phyloP scores from a whole-genome alignment of 1,140 invertebrate genomes.

The Paramacrobiotus metropolitanus region DNA sequence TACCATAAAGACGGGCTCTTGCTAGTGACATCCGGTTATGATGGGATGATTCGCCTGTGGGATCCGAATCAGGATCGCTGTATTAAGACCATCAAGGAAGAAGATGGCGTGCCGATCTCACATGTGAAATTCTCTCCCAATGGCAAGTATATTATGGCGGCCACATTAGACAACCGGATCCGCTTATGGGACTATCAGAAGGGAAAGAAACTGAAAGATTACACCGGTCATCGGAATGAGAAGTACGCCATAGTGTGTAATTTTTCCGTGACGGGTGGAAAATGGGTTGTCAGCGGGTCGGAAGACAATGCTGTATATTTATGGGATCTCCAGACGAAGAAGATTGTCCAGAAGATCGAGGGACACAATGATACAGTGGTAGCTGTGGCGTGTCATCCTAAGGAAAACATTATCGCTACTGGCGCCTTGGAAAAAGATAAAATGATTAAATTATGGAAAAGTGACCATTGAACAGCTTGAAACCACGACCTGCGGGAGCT shows the following conservation, averaged over 20 bases:
- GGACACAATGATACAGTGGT: slow-evolving; percentile 93
- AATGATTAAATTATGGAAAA: slow-evolving; percentile 97
- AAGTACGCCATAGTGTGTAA: slow-evolving; percentile 99
- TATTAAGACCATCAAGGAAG: slow-evolving; percentile 74
- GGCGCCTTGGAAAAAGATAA: slow-evolving; percentile 95
- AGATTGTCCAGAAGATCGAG: slow-evolving; percentile 88
- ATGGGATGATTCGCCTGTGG: slow-evolving; percentile 81
- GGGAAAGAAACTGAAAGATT: slow-evolving; percentile 76
- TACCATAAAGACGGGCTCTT: slow-evolving; percentile 95
- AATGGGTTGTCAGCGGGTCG: slow-evolving; percentile 99
- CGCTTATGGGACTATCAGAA: slow-evolving; percentile 95
- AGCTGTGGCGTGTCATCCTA: slow-evolving; percentile 93
- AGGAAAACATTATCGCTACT: slow-evolving; percentile 95
- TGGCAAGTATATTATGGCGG: slow-evolving; percentile 94
- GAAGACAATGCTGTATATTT: slow-evolving; percentile 98
- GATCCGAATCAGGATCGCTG: slow-evolving; percentile 97
- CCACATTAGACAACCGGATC: slow-evolving; percentile 70
- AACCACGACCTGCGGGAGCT: too few species aligned
- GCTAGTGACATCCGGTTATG: slow-evolving; percentile 95
- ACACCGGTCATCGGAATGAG: slow-evolving; percentile 92
- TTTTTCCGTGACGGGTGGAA: slow-evolving; percentile 97
- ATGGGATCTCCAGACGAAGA: slow-evolving; percentile 98
- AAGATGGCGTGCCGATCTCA: slow-evolving; percentile 85
- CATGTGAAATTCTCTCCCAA: slow-evolving; percentile 99
- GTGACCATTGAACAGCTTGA: slow-evolving; percentile 59